A percentile compares a stretch with the other conserved stretches of the same genome.
Evolutionary conservation across 2,797 vertebrate genomes (phyloP).

Genomic region (Oryzias sinensis): DNA sequence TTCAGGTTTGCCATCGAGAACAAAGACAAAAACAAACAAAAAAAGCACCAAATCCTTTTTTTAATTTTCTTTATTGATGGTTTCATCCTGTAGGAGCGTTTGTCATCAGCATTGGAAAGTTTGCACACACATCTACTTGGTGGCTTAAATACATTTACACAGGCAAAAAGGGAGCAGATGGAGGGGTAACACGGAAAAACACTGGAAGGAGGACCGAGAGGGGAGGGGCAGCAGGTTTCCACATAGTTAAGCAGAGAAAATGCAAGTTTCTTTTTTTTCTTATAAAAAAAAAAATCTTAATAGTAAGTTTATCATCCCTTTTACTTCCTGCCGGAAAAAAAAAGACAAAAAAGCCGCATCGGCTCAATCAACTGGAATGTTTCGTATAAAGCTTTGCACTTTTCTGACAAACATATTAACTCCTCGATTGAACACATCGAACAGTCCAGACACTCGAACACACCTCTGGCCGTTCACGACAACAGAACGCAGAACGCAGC

Average conservation of each 20-base stretch:
- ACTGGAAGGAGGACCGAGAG: constrained; percentile 75
- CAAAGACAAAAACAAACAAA: neutral
- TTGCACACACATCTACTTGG: constrained; percentile 88
- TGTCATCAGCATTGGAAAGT: constrained; percentile 81
- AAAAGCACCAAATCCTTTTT: constrained; percentile 25
- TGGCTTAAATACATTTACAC: constrained; percentile 91
- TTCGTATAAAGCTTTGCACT: constrained; percentile 55
- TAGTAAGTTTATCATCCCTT: constrained; percentile 60
- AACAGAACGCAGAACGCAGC: constrained; percentile 28
- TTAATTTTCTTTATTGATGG: constrained; percentile 75
- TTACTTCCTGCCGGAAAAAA: constrained; percentile 3
- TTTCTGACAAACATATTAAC: constrained; percentile 13
- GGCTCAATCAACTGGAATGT: constrained; percentile 53
- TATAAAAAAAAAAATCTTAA: constrained; percentile 60
- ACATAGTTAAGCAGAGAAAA: constrained; percentile 89
- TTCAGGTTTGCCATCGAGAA: neutral
- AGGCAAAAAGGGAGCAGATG: constrained; percentile 51
- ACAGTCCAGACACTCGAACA: constrained; percentile 20
- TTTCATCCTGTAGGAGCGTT: constrained; percentile 78
- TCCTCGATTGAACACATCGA: constrained; percentile 12
- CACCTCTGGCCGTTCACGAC: constrained; percentile 25
- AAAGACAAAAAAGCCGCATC: constrained; percentile 1
- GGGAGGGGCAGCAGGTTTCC: constrained; percentile 59
- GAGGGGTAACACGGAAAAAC: constrained; percentile 85
- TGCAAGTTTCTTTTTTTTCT: constrained; percentile 71